Evolutionary conservation across 2,888 invertebrate species (phyloP).

Genomic region (Campoplex nolae): DNA sequence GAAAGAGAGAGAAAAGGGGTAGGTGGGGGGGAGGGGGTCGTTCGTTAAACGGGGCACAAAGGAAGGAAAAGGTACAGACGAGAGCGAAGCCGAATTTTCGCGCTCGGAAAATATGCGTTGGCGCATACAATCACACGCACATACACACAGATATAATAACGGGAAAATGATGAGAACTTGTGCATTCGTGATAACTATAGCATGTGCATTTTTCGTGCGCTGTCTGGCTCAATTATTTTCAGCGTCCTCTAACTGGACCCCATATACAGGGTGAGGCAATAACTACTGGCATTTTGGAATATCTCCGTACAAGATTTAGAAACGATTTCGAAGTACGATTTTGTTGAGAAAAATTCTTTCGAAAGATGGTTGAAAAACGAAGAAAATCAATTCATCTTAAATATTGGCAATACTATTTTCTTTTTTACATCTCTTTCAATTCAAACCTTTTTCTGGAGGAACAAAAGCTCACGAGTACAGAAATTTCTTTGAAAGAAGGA

Average conservation of each 20-base stretch:
- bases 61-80: conserved; percentile 48
- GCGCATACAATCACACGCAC: conserved; percentile 8
- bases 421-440: too few species aligned
- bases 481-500: too few species aligned
- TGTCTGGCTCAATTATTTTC: conserved; percentile 56
- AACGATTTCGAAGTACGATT: too few species aligned
- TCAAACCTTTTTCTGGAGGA: too few species aligned
- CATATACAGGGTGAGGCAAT: neutral
- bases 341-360: too few species aligned
- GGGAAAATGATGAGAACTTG: conserved; percentile 4
- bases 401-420: too few species aligned
- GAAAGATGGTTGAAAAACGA: too few species aligned
- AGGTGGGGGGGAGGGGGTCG: conserved; percentile 6
- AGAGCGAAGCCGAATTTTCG: conserved; percentile 57
- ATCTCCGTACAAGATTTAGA: neutral
- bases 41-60: conserved; percentile 72
- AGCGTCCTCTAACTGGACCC: conserved; percentile 21
- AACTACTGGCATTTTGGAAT: too few species aligned
- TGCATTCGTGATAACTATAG: conserved; percentile 10
- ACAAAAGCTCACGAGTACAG: too few species aligned
- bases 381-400: too few species aligned
- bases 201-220: conserved; percentile 10
- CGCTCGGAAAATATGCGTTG: conserved; percentile 60
- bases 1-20: neutral
- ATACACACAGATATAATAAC: neutral